phyloP scores from a whole-genome alignment of 2,888 invertebrate genomes.

The Drosophila nr. medialis region DNA sequence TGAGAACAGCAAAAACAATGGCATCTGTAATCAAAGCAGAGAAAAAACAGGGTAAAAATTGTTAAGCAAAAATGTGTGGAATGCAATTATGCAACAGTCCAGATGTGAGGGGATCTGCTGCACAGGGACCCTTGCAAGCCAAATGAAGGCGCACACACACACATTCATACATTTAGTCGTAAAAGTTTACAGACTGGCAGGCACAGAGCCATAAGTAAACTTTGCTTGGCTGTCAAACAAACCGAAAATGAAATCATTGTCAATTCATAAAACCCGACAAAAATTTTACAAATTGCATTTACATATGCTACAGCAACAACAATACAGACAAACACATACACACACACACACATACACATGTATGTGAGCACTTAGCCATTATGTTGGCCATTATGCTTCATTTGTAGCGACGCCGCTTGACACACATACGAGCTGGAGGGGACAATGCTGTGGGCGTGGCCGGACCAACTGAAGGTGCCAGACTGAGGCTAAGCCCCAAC shows the following conservation, averaged over 20 bases:
- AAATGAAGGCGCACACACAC: constrained; percentile 54
- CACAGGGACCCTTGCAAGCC: constrained; percentile 22
- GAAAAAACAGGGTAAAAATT: constrained; percentile 46
- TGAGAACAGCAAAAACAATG: constrained; percentile 29
- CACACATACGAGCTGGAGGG: constrained; percentile 40
- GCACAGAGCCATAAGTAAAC: constrained; percentile 25
- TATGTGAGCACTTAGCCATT: constrained; percentile 39
- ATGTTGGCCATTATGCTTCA: constrained; percentile 72
- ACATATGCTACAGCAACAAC: constrained; percentile 64
- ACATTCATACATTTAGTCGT: constrained; percentile 51
- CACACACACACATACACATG: constrained; percentile 19
- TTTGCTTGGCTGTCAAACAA: constrained; percentile 67
- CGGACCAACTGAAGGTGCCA: constrained; percentile 16
- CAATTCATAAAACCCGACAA: constrained; percentile 77
- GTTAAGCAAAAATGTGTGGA: constrained; percentile 55
- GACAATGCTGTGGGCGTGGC: neutral
- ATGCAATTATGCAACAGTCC: constrained; percentile 67
- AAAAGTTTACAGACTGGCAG: constrained; percentile 57
- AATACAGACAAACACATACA: constrained; percentile 6
- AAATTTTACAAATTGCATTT: constrained; percentile 77
- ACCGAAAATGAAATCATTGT: constrained; percentile 78
- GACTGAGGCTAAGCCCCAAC: constrained; percentile 55
- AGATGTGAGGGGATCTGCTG: neutral
- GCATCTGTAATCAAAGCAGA: constrained; percentile 67
- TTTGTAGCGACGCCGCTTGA: constrained; percentile 67